These are phyloP conservation scores for Myopa testacea DNA, from an alignment of 2,888 invertebrate species.

Conservation along the genomic window DNA sequence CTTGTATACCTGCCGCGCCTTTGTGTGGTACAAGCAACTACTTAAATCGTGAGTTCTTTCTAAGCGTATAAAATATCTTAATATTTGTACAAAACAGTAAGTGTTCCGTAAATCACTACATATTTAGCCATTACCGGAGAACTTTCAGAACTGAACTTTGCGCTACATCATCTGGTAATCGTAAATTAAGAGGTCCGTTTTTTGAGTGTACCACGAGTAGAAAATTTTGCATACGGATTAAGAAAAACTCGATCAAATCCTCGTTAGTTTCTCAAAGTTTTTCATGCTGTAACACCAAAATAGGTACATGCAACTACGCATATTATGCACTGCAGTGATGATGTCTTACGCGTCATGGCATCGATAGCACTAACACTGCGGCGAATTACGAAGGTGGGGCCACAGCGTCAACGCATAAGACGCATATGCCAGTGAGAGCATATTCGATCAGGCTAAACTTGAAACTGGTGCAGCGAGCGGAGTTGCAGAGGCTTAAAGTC, in stretches of 20 bases:
- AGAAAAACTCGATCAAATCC: slow-evolving; percentile 28
- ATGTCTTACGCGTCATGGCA: slow-evolving; percentile 23
- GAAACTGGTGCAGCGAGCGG: neutral
- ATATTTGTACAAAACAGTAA: too few relatives aligned
- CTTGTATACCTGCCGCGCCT: too few relatives aligned
- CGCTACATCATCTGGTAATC: too few relatives aligned
- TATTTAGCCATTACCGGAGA: too few relatives aligned
- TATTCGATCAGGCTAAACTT: slow-evolving; percentile 18
- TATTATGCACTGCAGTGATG: slow-evolving; percentile 6
- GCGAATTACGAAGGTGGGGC: slow-evolving; percentile 48
- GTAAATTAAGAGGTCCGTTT: neutral
- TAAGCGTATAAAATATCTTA: too few relatives aligned
- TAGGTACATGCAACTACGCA: slow-evolving; percentile 16
- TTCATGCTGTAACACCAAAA: neutral
- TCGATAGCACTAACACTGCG: slow-evolving; percentile 10
- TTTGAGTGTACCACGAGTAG: neutral
- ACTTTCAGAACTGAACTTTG: too few relatives aligned
- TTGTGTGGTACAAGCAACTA: too few relatives aligned
- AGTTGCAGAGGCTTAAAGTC: neutral
- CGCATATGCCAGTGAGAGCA: slow-evolving; percentile 19
- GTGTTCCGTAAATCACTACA: too few relatives aligned
- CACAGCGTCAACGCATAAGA: slow-evolving; percentile 18
- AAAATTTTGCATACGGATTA: slow-evolving; percentile 31
- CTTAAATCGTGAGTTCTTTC: too few relatives aligned
- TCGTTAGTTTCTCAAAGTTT: slow-evolving; percentile 3